Percentiles rank a stretch among this genome's conserved stretches.
These are phyloP conservation scores for Silurus asotus DNA, from an alignment of 2,113 vertebrate genomes.

Conservation along the genomic window DNA sequence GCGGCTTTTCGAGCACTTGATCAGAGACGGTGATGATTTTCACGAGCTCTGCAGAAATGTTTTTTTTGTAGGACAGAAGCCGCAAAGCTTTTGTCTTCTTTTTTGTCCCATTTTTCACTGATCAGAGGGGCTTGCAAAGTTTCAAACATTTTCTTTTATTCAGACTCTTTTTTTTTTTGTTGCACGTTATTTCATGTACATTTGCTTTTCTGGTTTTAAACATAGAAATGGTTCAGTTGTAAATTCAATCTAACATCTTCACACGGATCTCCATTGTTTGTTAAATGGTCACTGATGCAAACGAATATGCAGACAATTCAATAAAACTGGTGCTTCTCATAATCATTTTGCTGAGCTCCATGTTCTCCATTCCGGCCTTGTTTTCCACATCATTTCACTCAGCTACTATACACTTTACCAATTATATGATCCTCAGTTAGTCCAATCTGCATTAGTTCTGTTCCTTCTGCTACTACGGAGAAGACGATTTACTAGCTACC, in stretches of 20 bases:
- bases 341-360: not conserved
- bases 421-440: not conserved
- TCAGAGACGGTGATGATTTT: not conserved
- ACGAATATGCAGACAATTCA: no score
- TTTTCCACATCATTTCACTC: not conserved
- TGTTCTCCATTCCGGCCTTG: not conserved
- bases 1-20: not conserved
- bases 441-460: not conserved
- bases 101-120: not conserved
- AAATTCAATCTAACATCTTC: not conserved
- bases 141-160: not conserved
- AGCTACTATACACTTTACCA: not conserved
- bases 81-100: not conserved
- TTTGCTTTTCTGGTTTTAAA: not conserved
- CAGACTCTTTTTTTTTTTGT: not conserved
- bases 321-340: no score
- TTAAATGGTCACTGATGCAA: no score
- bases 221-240: not conserved
- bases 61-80: not conserved
- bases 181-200: not conserved
- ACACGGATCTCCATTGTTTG: not conserved
- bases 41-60: not conserved
- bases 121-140: not conserved
- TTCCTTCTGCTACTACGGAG: no score
- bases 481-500: no score